A percentile compares a stretch with the other conserved stretches of the same genome.
These are phyloP conservation scores for Bombus polaris DNA, from an alignment of 1,140 invertebrate species.

Conservation along the genomic window DNA sequence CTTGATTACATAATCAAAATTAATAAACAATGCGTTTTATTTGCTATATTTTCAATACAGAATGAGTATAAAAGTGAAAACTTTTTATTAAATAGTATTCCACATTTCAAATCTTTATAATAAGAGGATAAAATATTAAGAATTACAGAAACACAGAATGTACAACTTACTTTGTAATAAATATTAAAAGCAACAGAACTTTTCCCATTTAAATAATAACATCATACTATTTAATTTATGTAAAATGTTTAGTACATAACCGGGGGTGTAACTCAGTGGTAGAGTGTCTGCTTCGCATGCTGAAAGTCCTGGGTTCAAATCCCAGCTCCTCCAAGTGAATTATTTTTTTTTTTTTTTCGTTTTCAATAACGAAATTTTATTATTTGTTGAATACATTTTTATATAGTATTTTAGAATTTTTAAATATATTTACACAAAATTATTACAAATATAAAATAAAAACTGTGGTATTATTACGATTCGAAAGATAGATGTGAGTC, in stretches of 20 bases:
- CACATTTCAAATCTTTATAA: neutral
- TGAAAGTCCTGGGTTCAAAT: conserved; percentile 85
- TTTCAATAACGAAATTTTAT: too few species aligned
- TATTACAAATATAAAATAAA: neutral
- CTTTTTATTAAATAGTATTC: neutral
- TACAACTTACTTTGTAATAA: neutral
- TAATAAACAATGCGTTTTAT: neutral
- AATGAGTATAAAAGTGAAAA: neutral
- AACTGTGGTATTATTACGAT: neutral
- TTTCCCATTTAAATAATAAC: neutral
- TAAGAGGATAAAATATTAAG: neutral
- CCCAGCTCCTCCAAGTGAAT: conserved; percentile 82
- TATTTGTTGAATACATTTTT: neutral
- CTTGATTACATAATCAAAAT: neutral
- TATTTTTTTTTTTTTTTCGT: conserved; percentile 49
- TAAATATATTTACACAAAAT: neutral
- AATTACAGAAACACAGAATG: neutral
- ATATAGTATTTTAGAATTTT: neutral
- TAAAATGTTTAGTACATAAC: neutral
- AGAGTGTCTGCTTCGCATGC: conserved; percentile 85
- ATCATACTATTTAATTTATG: neutral
- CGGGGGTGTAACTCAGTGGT: conserved; percentile 85
- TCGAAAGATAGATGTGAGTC: conserved; percentile 71
- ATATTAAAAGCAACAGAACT: neutral
- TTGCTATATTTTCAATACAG: neutral